Base-by-base conservation (phyloP, 1,140 invertebrate genomes). In the Neodiprion virginianus region DNA sequence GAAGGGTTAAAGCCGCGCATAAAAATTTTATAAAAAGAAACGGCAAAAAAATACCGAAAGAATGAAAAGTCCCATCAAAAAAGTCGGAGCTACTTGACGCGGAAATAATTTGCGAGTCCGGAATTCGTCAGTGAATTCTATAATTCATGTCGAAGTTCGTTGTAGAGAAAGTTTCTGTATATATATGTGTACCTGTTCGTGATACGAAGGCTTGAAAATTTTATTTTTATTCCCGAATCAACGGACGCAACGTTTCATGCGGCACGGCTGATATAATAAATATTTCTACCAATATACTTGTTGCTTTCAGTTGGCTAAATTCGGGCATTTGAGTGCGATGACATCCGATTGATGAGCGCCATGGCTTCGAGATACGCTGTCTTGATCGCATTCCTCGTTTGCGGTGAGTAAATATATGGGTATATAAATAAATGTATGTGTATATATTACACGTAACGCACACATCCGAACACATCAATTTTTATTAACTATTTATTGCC, bases 301-400 rank as follows among this genome's bases (percentile, higher is more conserved):
- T 73, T 78, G 80, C 75, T 84, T 85, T 68, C 82, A 85, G 83
- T 75, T 84, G 79, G 50, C 72, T 68, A 75, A 72, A 75, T 80
- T 78, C 75, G 78, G 75, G 79, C 48, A 71, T 72, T 53, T 75
- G 65, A 77, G 72, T 79, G 84, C 79, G 79, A 84, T 85, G 84
- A 84, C 76, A 84, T 79, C 78, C 82, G 72, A 79, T 72, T 82
- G 76, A 82, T 82, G 76, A 82, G 40, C 61, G 79, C 74, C 77
- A 86, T 86, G 85, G 75, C 77, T 74, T 72, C 77, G 74, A 85
- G 81, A 78, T 79, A 83, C 75, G 77, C 82, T 28, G 71, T 81
- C 71, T 81, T 80, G 69, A 78, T 77, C 71, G 69, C 81, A 73
- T 76, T 78, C 77, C 73, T 86, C 70, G 75, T 79, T 49, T 81